These are phyloP conservation scores for Mesocentrotus franciscanus DNA, from an alignment of 53 echinoderm and acorn worm species.

Conservation along the genomic window DNA sequence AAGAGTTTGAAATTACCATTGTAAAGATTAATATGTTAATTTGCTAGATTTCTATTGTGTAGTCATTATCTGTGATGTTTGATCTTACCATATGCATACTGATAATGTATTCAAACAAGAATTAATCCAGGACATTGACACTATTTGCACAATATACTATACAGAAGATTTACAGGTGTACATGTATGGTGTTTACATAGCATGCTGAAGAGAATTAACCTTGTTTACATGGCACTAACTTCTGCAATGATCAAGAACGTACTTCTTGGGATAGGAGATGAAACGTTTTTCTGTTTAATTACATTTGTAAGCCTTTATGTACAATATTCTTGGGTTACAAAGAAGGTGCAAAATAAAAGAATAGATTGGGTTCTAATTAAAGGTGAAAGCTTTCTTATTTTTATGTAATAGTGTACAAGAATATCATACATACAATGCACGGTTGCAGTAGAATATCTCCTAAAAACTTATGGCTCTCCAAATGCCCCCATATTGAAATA, in stretches of 20 bases:
- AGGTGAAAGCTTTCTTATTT: too few species aligned
- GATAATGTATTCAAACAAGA: background rate
- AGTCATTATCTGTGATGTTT: background rate
- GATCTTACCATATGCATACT: background rate
- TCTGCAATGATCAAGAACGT: background rate
- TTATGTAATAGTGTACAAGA: too few species aligned
- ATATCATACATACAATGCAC: too few species aligned
- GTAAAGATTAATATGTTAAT: background rate
- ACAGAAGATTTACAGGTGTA: conserved; percentile 2
- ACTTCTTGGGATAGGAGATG: background rate
- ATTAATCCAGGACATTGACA: background rate
- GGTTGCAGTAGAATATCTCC: too few species aligned
- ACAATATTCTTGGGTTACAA: background rate
- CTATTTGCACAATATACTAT: background rate
- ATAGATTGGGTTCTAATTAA: too few species aligned
- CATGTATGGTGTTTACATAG: conserved; percentile 8
- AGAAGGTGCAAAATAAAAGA: too few species aligned
- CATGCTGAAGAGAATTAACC: background rate
- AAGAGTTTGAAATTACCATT: background rate
- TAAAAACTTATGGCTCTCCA: too few species aligned
- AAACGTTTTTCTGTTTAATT: background rate
- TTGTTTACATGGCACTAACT: background rate
- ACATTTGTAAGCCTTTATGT: background rate
- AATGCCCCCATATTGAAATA: too few species aligned
- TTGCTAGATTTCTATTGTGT: background rate